phyloP scores from a whole-genome alignment of 2,113 vertebrate species.

The Trichechus manatus region DNA sequence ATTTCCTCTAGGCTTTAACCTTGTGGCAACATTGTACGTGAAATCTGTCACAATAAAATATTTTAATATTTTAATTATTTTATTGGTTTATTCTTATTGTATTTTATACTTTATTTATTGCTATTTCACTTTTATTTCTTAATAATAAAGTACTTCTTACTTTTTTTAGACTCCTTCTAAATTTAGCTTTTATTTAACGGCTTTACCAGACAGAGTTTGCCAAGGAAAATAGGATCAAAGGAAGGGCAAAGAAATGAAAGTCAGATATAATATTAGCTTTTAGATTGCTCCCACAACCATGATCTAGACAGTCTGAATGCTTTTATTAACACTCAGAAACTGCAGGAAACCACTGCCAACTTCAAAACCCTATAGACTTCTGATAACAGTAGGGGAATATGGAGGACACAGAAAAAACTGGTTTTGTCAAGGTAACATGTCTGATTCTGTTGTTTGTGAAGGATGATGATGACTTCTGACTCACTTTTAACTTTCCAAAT shows the following conservation, averaged over 20 bases:
- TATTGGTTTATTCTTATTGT: not conserved
- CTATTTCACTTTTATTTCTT: not conserved
- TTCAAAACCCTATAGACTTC: not conserved
- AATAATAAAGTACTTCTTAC: not conserved
- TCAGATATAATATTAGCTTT: not conserved
- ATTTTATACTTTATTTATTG: not conserved
- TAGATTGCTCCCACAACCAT: not conserved
- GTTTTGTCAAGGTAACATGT: not conserved
- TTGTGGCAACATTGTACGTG: not conserved
- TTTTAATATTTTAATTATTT: not conserved
- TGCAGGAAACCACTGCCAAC: not conserved
- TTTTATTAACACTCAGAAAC: not conserved
- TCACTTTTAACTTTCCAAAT: not conserved
- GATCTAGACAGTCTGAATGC: not conserved
- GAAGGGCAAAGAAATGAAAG: not conserved
- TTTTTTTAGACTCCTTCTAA: not conserved
- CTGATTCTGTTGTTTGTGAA: not conserved
- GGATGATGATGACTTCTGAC: not conserved
- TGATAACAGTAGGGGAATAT: not conserved
- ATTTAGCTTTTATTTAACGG: not conserved
- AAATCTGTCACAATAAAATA: not conserved
- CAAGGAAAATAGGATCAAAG: not conserved
- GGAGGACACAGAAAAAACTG: not conserved
- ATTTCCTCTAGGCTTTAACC: not conserved
- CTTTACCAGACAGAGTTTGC: not conserved